phyloP scores from a whole-genome alignment of 2,113 vertebrate species.

The Ammodytes marinus region DNA sequence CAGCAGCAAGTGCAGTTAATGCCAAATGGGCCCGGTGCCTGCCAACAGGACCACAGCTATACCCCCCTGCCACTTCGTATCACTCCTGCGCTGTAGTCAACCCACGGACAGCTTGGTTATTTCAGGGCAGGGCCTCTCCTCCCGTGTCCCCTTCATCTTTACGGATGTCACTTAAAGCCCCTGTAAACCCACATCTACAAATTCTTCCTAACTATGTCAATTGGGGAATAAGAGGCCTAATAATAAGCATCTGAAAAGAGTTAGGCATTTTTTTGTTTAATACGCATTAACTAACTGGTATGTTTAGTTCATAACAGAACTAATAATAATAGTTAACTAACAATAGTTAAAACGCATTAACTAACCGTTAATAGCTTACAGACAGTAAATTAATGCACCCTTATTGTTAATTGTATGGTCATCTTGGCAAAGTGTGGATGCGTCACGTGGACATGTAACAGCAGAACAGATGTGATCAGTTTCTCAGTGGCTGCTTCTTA shows the following conservation, averaged over 20 bases:
- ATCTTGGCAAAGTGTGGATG: background rate
- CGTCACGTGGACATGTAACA: background rate
- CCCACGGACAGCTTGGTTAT: slow-evolving; percentile 32
- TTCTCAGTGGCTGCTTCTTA: slow-evolving; percentile 8
- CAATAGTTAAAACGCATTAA: too few relatives aligned
- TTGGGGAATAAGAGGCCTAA: too few relatives aligned
- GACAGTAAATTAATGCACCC: too few relatives aligned
- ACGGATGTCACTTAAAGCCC: slow-evolving; percentile 41
- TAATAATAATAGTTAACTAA: too few relatives aligned
- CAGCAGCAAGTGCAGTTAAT: slow-evolving; percentile 41
- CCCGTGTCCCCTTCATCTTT: slow-evolving; percentile 40
- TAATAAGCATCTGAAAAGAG: too few relatives aligned
- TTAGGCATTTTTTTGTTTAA: too few relatives aligned
- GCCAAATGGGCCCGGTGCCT: slow-evolving; percentile 48
- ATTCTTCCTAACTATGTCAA: too few relatives aligned
- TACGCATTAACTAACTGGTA: too few relatives aligned
- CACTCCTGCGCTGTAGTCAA: slow-evolving; percentile 14
- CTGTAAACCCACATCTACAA: too few relatives aligned
- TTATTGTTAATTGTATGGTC: background rate
- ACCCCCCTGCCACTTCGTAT: slow-evolving; percentile 24
- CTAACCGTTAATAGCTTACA: too few relatives aligned
- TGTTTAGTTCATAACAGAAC: too few relatives aligned
- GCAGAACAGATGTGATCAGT: slow-evolving; percentile 16
- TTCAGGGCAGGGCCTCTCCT: slow-evolving; percentile 45
- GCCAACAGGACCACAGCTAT: slow-evolving; percentile 35